These are phyloP conservation scores for Microplitis deprimator DNA, from an alignment of 2,888 invertebrate genomes.

Conservation along the genomic window DNA sequence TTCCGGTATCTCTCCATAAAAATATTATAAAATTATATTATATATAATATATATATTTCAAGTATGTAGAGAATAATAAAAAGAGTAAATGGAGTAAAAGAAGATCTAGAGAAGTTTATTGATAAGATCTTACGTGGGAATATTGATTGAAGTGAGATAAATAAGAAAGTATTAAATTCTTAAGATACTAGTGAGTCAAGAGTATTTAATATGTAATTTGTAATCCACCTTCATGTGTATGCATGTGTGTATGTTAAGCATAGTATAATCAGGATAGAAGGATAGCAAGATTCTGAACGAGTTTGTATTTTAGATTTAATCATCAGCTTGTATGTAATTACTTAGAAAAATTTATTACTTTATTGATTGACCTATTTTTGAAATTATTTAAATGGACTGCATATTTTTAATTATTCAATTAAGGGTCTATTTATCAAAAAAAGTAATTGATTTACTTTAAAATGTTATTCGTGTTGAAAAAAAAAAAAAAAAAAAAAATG, in stretches of 20 bases:
- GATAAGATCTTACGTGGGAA: conserved; percentile 42
- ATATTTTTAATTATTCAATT: background rate
- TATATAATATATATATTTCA: background rate
- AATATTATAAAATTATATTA: background rate
- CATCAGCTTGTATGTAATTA: conserved; percentile 23
- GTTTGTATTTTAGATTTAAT: conserved; percentile 23
- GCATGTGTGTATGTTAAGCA: background rate
- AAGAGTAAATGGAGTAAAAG: conserved; percentile 2
- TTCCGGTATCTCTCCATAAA: conserved; percentile 1
- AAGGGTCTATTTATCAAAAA: background rate
- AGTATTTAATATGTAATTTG: conserved; percentile 49
- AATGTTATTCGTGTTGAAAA: conserved; percentile 33
- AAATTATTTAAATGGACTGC: too few relatives aligned
- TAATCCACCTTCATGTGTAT: conserved; percentile 49
- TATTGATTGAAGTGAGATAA: conserved; percentile 34
- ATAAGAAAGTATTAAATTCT: conserved; percentile 36
- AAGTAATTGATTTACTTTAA: conserved; percentile 1
- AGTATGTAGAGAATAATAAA: background rate
- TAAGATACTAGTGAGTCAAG: conserved; percentile 39
- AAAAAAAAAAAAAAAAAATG: conserved; percentile 19
- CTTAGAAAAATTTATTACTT: conserved; percentile 12
- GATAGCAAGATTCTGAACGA: conserved; percentile 23
- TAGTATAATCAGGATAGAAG: conserved; percentile 10
- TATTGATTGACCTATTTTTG: conserved; percentile 24
- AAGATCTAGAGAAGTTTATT: background rate